These are phyloP conservation scores for Stomatorhinus walkeri DNA, from an alignment of 2,797 vertebrate species.

Conservation along the genomic window DNA sequence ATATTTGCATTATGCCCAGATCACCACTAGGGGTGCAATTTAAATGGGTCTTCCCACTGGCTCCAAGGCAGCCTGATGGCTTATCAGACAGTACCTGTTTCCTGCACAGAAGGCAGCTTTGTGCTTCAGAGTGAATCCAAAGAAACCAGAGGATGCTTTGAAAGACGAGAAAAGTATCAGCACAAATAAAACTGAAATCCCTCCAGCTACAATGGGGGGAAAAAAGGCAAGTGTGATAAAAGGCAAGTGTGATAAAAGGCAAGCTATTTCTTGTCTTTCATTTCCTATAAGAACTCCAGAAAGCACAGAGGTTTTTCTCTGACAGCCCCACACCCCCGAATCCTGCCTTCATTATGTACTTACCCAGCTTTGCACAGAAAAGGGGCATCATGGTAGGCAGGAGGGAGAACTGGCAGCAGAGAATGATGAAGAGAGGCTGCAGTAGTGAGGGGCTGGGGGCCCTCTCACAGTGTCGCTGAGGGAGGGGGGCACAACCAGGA, in stretches of 20 bases:
- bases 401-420: slow-evolving; percentile 70
- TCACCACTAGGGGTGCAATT: not conserved
- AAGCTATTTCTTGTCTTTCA: not conserved
- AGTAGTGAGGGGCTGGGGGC: slow-evolving; percentile 58
- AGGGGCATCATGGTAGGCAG: slow-evolving; percentile 66
- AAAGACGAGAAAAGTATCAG: not conserved
- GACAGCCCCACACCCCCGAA: not conserved
- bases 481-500: not conserved
- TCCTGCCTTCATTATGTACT: slow-evolving; percentile 32
- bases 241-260: not conserved
- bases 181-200: not conserved
- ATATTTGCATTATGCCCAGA: not conserved
- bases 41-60: not conserved
- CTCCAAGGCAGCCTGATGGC: not conserved
- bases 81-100: slow-evolving; percentile 63
- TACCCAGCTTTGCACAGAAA: slow-evolving; percentile 85
- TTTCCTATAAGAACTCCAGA: not conserved
- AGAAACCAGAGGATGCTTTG: slow-evolving; percentile 81
- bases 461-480: slow-evolving; percentile 67
- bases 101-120: slow-evolving; percentile 76
- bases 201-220: not conserved
- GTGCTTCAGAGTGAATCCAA: slow-evolving; percentile 71
- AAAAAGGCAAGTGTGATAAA: not conserved
- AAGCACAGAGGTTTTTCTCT: not conserved
- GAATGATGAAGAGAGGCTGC: slow-evolving; percentile 74